Percentiles rank a stretch among this genome's conserved stretches.
phyloP scores from a whole-genome alignment of 2,888 invertebrate genomes.

The Hypsopygia costalis region DNA sequence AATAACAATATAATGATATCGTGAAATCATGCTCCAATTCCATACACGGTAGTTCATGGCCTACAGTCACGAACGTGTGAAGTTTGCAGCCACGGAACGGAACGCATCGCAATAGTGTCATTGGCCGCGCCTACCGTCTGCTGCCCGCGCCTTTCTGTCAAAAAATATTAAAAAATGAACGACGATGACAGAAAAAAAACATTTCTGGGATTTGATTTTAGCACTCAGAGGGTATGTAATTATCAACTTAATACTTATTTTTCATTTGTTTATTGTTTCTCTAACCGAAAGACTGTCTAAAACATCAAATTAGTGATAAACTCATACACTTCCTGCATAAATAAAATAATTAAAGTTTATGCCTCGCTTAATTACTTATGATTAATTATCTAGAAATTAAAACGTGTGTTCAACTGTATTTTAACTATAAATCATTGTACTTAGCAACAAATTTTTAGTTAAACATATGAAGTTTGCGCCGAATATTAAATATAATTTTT shows the following conservation, averaged over 20 bases:
- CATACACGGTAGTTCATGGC: conserved; percentile 27
- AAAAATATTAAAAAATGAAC: conserved; percentile 56
- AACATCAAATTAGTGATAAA: too few species aligned
- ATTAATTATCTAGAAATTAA: too few species aligned
- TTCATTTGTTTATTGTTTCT: too few species aligned
- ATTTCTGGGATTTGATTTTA: conserved; percentile 92
- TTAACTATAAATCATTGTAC: too few species aligned
- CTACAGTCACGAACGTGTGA: conserved; percentile 40
- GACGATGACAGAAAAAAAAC: conserved; percentile 68
- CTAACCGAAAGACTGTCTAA: too few species aligned
- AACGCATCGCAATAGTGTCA: conserved; percentile 37
- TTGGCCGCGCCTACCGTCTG: conserved; percentile 29
- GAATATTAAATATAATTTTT: too few species aligned
- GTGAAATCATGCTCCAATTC: conserved; percentile 42
- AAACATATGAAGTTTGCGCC: too few species aligned
- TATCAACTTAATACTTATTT: conserved; percentile 4
- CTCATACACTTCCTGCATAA: too few species aligned
- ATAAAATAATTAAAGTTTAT: too few species aligned
- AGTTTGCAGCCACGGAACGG: conserved; percentile 38
- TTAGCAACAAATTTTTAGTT: too few species aligned
- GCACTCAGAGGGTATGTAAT: conserved; percentile 89
- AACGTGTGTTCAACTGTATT: too few species aligned
- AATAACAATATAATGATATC: conserved; percentile 42
- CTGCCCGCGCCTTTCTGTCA: conserved; percentile 41
- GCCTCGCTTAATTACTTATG: too few species aligned